Evolutionary conservation across 2,113 vertebrate genomes (phyloP).

Genomic region (Silurus glanis): DNA sequence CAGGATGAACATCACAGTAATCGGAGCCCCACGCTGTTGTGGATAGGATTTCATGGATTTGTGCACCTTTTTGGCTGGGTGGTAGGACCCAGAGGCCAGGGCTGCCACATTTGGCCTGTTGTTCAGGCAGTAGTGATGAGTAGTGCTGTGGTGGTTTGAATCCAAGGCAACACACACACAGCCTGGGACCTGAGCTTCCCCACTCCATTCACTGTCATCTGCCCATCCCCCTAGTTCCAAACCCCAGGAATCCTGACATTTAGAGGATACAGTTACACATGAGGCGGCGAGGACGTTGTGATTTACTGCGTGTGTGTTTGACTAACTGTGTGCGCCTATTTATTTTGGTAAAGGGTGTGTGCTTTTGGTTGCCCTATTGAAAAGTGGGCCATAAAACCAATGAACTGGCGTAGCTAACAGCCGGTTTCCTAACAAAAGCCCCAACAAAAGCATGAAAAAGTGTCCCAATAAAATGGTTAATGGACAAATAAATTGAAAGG

Average conservation of each 20-base stretch:
- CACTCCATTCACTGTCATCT: slow-evolving; percentile 44
- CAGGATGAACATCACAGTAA: slow-evolving; percentile 49
- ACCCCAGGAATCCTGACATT: slow-evolving; percentile 55
- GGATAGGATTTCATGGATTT: slow-evolving; percentile 58
- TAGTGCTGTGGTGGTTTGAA: slow-evolving; percentile 23
- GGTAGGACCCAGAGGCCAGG: slow-evolving; percentile 25
- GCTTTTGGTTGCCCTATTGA: slow-evolving; percentile 58
- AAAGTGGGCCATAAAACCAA: slow-evolving; percentile 59
- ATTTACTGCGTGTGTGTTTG: slow-evolving; percentile 41
- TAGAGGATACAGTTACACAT: slow-evolving; percentile 57
- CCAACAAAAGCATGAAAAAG: slow-evolving; percentile 56
- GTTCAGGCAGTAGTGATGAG: slow-evolving; percentile 30
- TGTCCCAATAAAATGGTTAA: slow-evolving; percentile 54
- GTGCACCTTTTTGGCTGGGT: slow-evolving; percentile 33
- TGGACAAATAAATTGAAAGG: slow-evolving; percentile 51
- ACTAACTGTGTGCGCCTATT: slow-evolving; percentile 12
- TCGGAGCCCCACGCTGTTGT: slow-evolving; percentile 37
- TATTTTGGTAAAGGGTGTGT: slow-evolving; percentile 32
- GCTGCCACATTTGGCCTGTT: slow-evolving; percentile 44
- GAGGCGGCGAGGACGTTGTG: slow-evolving; percentile 40
- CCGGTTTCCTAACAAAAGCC: slow-evolving; percentile 54
- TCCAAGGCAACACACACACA: slow-evolving; percentile 32
- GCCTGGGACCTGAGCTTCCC: slow-evolving; percentile 30
- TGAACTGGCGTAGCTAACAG: slow-evolving; percentile 50
- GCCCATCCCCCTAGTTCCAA: slow-evolving; percentile 35